These are phyloP conservation scores for Girardinichthys multiradiatus DNA, from an alignment of 2,113 vertebrate species.

Conservation along the genomic window DNA sequence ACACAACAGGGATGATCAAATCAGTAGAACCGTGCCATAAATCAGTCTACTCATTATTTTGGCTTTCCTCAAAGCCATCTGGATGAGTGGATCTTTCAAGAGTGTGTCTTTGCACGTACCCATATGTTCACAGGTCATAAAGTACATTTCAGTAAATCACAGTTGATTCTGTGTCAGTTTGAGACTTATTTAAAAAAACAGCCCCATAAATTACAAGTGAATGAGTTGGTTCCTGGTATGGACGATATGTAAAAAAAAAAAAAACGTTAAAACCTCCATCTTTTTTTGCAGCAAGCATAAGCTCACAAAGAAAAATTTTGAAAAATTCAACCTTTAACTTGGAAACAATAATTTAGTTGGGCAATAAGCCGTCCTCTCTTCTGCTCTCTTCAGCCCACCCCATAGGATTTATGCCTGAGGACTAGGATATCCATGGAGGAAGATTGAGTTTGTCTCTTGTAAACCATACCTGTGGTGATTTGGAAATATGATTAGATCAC, in stretches of 20 bases:
- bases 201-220: slow-evolving; percentile 6
- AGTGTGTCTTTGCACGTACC: slow-evolving; percentile 16
- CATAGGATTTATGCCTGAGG: too few species aligned
- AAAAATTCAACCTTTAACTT: neutral
- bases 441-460: neutral
- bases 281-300: neutral
- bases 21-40: slow-evolving; percentile 1
- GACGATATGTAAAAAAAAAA: neutral
- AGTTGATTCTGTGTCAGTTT: neutral
- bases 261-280: too few species aligned
- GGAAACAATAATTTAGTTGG: neutral
- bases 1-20: slow-evolving; percentile 18
- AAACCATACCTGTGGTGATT: neutral
- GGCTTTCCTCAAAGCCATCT: slow-evolving; percentile 39
- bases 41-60: slow-evolving; percentile 35
- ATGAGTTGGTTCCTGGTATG: neutral
- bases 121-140: slow-evolving; percentile 33
- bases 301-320: neutral
- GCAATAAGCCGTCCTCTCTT: neutral
- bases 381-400: too few species aligned
- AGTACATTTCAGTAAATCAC: slow-evolving; percentile 35
- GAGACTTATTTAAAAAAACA: slow-evolving; percentile 7
- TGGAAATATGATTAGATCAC: too few species aligned
- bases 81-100: slow-evolving; percentile 16
- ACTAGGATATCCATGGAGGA: neutral